Evolutionary conservation across 1,140 invertebrate species (phyloP), one percentile per base, ranked within the genome.

Genomic region (Diachasma alloeum): DNA sequence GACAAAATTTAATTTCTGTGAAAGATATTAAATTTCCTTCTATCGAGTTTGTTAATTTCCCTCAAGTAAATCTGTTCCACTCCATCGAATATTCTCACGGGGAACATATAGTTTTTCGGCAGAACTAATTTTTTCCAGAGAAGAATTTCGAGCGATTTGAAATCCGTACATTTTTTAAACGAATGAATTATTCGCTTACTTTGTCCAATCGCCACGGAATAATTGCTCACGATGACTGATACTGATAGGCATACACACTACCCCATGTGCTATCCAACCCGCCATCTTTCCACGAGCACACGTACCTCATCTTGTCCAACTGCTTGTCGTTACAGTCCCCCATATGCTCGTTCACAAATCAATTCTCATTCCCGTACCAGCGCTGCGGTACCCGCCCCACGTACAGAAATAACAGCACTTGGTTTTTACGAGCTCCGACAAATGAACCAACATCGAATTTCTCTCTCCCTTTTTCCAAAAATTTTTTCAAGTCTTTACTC

Each of bases 311-410:
- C 44, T 48, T 48, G 44, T 48, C 11, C 48, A 19, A 22, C 9
- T 22, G 48, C 48, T 56, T 56, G 48, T 56, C 48, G 48, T 22
- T 56, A 19, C n/a, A 31, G 59, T 26, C 59, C 48, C 53, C 22
- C 59, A 63, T 63, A 63, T 63, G 59, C 15, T 63, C 59, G 19
- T 26, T 63, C 59, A 63, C 59, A 63, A 63, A 63, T 63, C 59
- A 63, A 63, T 63, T 26, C 59, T 63, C 59, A 63, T 63, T 26
- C 22, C 24, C 59, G 0, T 4, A 8, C 19, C 9, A 1, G 5
- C 3, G 8, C 26, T 63, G 1, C 4, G 10, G 59, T 63, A 26
- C 24, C 19, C 59, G 59, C 59, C 59, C 59, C 59, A 24, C 10
- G 15, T 15, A 26, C 59, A 17, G 19, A 63, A 63, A 63, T 63